Percentiles rank a stretch among this genome's conserved stretches.
Conservation (phyloP, 92 coral and sea anemone species). For the Umimayanthus kanabou region DNA sequence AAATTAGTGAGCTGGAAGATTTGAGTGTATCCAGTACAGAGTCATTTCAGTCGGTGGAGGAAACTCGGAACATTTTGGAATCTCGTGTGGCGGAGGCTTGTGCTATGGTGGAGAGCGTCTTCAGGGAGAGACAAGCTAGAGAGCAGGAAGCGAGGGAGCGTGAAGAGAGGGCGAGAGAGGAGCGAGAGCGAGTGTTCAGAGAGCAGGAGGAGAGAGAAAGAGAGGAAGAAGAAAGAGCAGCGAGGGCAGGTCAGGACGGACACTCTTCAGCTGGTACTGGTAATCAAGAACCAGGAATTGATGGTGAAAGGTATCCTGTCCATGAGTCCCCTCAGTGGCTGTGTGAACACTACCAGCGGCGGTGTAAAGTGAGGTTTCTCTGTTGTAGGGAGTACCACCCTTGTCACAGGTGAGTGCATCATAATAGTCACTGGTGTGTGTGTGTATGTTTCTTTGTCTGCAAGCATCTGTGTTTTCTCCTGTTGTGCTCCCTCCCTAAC, state of each 20-base stretch:
- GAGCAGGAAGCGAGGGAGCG: conserved; percentile 1
- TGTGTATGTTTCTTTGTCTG: too few species aligned
- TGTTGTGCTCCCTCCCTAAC: too few species aligned
- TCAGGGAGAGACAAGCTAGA: conserved; percentile 4
- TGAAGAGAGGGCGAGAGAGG: conserved; percentile 14
- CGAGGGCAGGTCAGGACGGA: neutral
- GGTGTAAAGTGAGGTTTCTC: neutral
- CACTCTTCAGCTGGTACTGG: neutral
- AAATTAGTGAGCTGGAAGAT: neutral
- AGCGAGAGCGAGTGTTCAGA: neutral
- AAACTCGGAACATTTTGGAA: neutral
- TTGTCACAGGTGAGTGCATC: neutral
- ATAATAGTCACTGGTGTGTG: too few species aligned
- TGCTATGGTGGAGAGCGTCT: conserved; percentile 11
- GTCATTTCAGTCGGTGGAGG: conserved; percentile 20
- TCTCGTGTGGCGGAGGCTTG: conserved; percentile 33
- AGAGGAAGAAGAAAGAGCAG: neutral
- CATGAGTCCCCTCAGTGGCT: too few species aligned
- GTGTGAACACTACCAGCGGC: neutral
- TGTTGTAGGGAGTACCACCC: neutral
- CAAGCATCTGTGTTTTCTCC: too few species aligned
- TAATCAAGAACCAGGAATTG: neutral
- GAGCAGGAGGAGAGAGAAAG: conserved; percentile 7
- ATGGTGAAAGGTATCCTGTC: conserved; percentile 10
- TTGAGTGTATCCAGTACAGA: neutral